phyloP scores from a whole-genome alignment of 1,140 invertebrate species.

The Ostrea denselamellosa region DNA sequence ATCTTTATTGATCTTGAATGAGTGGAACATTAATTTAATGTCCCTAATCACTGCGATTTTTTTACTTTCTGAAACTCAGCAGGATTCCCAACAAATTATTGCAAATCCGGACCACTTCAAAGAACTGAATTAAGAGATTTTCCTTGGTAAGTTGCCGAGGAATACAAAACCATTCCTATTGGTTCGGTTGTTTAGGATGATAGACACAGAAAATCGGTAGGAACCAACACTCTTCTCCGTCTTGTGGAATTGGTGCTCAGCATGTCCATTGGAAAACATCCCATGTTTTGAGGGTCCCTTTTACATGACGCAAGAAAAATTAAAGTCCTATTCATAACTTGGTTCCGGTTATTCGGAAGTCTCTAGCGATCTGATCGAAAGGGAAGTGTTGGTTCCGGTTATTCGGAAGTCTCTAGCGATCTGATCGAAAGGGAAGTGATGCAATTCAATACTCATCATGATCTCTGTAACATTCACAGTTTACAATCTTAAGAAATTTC shows the following conservation, averaged over 20 bases:
- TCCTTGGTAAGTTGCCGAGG: slow-evolving; percentile 39
- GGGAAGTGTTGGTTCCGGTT: slow-evolving; percentile 54
- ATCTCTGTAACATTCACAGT: slow-evolving; percentile 40
- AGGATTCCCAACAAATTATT: slow-evolving; percentile 59
- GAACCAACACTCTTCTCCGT: slow-evolving; percentile 46
- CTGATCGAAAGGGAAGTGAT: slow-evolving; percentile 42
- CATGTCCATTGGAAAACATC: slow-evolving; percentile 50
- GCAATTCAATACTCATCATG: slow-evolving; percentile 42
- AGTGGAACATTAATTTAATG: slow-evolving; percentile 6
- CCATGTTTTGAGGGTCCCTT: slow-evolving; percentile 38
- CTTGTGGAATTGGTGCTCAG: slow-evolving; percentile 13
- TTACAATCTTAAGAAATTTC: slow-evolving; percentile 47
- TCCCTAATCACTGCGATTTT: neutral
- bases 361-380: neutral
- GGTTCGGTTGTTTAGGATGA: slow-evolving; percentile 51
- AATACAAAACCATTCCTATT: slow-evolving; percentile 59
- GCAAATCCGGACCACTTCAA: slow-evolving; percentile 73
- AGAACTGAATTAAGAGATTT: slow-evolving; percentile 53
- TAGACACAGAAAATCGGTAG: slow-evolving; percentile 54
- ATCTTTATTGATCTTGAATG: neutral
- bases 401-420: slow-evolving; percentile 43
- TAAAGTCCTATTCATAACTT: slow-evolving; percentile 18
- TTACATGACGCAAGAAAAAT: neutral
- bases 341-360: slow-evolving; percentile 48
- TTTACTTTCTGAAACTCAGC: neutral